phyloP scores from a whole-genome alignment of 2,888 invertebrate species.

The Hetaerina titia region DNA sequence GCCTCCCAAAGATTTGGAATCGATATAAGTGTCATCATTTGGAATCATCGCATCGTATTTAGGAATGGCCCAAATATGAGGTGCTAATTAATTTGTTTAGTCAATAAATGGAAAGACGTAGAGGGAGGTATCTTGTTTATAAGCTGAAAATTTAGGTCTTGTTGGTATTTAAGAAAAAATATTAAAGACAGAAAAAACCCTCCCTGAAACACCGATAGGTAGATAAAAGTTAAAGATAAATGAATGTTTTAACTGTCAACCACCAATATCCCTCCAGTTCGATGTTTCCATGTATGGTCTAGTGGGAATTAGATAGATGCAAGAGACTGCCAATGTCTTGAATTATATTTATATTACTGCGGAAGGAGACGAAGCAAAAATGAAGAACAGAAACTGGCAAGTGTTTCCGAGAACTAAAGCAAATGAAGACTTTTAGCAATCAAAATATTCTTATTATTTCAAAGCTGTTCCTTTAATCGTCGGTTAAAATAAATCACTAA shows the following conservation, averaged over 20 bases:
- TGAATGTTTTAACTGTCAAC: conserved; percentile 60
- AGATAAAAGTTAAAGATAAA: conserved; percentile 55
- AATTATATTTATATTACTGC: conserved; percentile 15
- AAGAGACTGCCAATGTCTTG: conserved; percentile 2
- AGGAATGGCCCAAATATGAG: conserved; percentile 28
- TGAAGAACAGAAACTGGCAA: neutral
- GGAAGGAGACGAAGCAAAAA: neutral
- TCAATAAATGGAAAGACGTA: neutral
- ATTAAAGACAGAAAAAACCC: conserved; percentile 1
- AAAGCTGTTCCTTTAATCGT: neutral
- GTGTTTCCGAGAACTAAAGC: neutral
- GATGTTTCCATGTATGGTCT: conserved; percentile 56
- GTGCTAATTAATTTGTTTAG: conserved; percentile 49
- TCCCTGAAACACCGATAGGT: conserved; percentile 45
- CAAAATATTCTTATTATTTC: conserved; percentile 15
- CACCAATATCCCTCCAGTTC: conserved; percentile 56
- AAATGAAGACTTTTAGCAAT: neutral
- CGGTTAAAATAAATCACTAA: neutral
- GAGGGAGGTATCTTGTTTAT: conserved; percentile 43
- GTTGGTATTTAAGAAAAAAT: conserved; percentile 38
- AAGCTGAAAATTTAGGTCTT: conserved; percentile 48
- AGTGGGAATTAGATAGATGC: conserved; percentile 49
- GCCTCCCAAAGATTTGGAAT: neutral
- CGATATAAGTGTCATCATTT: neutral
- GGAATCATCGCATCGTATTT: conserved; percentile 1